Percentiles rank a stretch among this genome's conserved stretches.
Evolutionary conservation across 1,140 invertebrate genomes (phyloP).

Genomic region (Diabrotica undecimpunctata): DNA sequence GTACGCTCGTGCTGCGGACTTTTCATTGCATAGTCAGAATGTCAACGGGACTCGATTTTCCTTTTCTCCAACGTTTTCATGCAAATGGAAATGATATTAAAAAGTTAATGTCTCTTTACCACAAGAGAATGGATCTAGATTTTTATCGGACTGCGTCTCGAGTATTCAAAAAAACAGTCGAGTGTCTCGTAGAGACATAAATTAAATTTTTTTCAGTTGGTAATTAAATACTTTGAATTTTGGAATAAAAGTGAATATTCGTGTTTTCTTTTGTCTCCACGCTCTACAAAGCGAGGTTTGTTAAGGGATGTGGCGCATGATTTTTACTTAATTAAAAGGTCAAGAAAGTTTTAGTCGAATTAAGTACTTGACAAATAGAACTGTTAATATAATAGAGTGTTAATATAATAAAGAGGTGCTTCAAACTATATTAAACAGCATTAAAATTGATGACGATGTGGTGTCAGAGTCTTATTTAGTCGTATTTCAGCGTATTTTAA

Average conservation of each 20-base stretch:
- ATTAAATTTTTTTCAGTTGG: neutral
- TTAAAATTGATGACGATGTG: too few relatives aligned
- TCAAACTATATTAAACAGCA: too few relatives aligned
- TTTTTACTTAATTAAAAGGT: too few relatives aligned
- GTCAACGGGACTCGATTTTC: neutral
- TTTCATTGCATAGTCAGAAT: conserved; percentile 2
- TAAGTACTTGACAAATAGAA: too few relatives aligned
- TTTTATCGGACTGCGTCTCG: neutral
- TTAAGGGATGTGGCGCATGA: too few relatives aligned
- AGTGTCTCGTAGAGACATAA: neutral
- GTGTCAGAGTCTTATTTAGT: too few relatives aligned
- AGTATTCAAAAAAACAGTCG: neutral
- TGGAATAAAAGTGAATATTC: neutral
- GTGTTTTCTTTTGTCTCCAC: too few relatives aligned
- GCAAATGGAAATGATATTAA: neutral
- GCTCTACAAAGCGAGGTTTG: too few relatives aligned
- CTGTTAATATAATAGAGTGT: too few relatives aligned
- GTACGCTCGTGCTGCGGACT: neutral
- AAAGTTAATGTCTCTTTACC: neutral
- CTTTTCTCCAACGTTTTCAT: neutral
- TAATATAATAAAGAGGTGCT: too few relatives aligned
- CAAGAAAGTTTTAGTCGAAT: too few relatives aligned
- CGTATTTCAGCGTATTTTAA: too few relatives aligned
- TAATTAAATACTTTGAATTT: conserved; percentile 3
- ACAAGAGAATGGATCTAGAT: neutral